Conservation (phyloP, 2,113 vertebrate species). For the Azemiops feae region DNA sequence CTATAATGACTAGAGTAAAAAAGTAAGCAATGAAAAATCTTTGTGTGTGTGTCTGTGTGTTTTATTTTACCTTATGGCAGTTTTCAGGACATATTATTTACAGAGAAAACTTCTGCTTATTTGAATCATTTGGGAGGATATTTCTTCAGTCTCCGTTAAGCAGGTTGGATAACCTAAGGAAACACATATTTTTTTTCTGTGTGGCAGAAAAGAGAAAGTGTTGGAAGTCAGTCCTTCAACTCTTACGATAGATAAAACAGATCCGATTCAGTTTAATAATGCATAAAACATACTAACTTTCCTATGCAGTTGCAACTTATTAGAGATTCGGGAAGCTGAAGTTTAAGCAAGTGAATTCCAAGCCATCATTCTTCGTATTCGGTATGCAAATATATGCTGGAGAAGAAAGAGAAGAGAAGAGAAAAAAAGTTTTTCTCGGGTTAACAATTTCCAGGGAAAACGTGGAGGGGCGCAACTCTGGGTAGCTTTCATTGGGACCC, state of each 20-base stretch:
- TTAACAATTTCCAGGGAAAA: neutral
- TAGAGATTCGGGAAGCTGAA: neutral
- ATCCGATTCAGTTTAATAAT: neutral
- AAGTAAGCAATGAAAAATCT: neutral
- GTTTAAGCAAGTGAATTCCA: neutral
- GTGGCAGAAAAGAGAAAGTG: neutral
- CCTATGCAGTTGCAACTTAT: neutral
- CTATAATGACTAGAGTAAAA: neutral
- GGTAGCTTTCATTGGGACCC: neutral
- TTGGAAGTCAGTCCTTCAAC: neutral
- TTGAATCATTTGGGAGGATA: neutral
- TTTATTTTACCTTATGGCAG: neutral
- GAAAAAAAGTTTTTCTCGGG: neutral
- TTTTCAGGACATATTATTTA: neutral
- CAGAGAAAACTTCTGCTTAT: neutral
- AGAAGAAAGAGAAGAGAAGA: neutral
- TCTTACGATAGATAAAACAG: neutral
- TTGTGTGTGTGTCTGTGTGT: neutral
- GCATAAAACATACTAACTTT: neutral
- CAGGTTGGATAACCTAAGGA: neutral
- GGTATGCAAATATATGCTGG: neutral
- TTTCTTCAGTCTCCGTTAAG: neutral
- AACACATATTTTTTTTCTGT: neutral
- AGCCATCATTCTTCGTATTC: neutral
- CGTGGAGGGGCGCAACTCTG: neutral